Base-by-base conservation (phyloP, 2,888 invertebrate genomes). In the Cabera pusaria region DNA sequence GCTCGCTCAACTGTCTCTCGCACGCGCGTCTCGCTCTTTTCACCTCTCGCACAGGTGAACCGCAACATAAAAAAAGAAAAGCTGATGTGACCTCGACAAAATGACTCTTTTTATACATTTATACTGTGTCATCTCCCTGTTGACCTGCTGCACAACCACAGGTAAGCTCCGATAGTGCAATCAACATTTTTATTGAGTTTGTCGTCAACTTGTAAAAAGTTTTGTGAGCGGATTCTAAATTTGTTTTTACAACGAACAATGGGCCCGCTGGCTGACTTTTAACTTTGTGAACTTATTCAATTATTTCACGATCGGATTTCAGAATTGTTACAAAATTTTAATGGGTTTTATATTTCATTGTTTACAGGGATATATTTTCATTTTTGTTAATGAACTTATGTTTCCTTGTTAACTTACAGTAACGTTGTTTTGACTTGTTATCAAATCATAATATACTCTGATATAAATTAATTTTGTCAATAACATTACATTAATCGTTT, bases 21-120 rank as follows among this genome's bases (percentile, higher is more conserved):
- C 66, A 64, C 72, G 73, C 74, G 71, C 60, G 52, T 24, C 26
- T 12, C 20, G 31, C 9, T 36, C 35, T 20, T 11, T 22, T 36
- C 29, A 36, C 41, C 72, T 60, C 49, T 58, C 56, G 56, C 65
- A 71, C 69, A 80, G 75, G 77, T 85, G 83, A 85, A 82, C 67
- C 62, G 44, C 49, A 64, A 56, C 49, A 50, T 39, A 24, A 42
- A 45, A 45, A 56, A 60, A 59, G 59, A 47, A 45, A 47, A 9
- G 55, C 50, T 48, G 60, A 72, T 74, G 75, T 72, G 65, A 76
- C 52, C 57, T 44, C 57, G 62, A 63, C 64, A 84, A 76, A 78
- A 88, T 88, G 88, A 83, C 85, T 77, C 72, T 80, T 85, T 87
- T 86, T 84, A 72, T 87, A 86, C 76, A 80, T 86, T 84, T 86